phyloP scores from a whole-genome alignment of 2,888 invertebrate species.

The Pristionchus japonicus region DNA sequence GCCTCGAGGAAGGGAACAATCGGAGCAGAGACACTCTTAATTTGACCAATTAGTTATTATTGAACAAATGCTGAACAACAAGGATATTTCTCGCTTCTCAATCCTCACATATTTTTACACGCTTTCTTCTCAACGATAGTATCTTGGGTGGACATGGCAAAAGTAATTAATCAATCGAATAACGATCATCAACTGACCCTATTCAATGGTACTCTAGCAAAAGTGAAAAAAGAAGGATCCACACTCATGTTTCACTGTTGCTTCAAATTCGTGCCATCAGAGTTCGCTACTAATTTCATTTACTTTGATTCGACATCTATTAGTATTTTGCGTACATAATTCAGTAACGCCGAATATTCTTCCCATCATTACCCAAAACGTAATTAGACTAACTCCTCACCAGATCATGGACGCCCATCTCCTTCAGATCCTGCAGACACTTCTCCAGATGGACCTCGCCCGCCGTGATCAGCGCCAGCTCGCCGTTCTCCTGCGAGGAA shows the following conservation, averaged over 20 bases:
- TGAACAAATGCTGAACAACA: too few species aligned
- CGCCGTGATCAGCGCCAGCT: conserved; percentile 92
- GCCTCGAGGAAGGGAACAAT: conserved; percentile 97
- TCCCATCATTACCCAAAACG: too few species aligned
- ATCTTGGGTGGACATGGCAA: too few species aligned
- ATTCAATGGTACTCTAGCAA: too few species aligned
- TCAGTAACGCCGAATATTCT: too few species aligned
- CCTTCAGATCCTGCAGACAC: conserved; percentile 91
- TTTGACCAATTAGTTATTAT: neutral
- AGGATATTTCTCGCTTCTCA: too few species aligned
- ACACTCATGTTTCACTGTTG: neutral
- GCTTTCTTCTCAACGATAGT: neutral
- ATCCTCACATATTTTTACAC: neutral
- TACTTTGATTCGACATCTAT: too few species aligned
- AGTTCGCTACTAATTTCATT: too few species aligned
- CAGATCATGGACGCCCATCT: conserved; percentile 74
- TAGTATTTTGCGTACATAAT: too few species aligned
- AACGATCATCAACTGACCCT: too few species aligned
- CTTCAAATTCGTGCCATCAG: neutral
- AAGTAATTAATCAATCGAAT: too few species aligned
- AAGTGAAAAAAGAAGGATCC: too few species aligned
- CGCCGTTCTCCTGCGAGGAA: conserved; percentile 88
- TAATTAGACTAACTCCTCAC: neutral
- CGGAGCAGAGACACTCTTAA: conserved; percentile 85
- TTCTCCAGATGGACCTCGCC: conserved; percentile 97